Evolutionary conservation across 2,113 vertebrate genomes (phyloP).

Genomic region (Tachysurus vachellii): DNA sequence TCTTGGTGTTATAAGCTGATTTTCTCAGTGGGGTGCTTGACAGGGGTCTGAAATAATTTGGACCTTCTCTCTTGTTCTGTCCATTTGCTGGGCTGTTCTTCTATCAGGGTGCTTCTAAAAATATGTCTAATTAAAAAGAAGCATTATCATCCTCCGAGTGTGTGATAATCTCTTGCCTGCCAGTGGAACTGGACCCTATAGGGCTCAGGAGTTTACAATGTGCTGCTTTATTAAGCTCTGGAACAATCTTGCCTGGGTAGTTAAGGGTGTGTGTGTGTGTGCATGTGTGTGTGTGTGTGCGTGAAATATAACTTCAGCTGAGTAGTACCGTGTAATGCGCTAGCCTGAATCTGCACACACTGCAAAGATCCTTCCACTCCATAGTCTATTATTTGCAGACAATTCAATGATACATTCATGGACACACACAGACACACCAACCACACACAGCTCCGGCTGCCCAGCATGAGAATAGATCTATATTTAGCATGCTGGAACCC

Average conservation of each 20-base stretch:
- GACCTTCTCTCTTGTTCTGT: conserved; percentile 15
- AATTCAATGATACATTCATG: background rate
- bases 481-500: conserved; percentile 65
- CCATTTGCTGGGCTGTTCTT: conserved; percentile 43
- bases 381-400: conserved; percentile 53
- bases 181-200: conserved; percentile 17
- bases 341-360: background rate
- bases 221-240: conserved; percentile 13
- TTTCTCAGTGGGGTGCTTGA: conserved; percentile 5
- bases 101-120: conserved; percentile 29
- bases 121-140: conserved; percentile 43
- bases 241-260: background rate
- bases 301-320: conserved; percentile 27
- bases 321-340: background rate
- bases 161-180: conserved; percentile 26
- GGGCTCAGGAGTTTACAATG: conserved; percentile 24
- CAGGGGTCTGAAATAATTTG: conserved; percentile 31
- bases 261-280: background rate
- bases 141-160: conserved; percentile 11
- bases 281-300: conserved; percentile 15
- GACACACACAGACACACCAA: conserved; percentile 17
- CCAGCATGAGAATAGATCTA: conserved; percentile 64
- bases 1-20: conserved; percentile 2
- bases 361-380: conserved; percentile 30
- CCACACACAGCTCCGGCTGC: conserved; percentile 44